Evolutionary conservation across 2,797 vertebrate genomes (phyloP).

Genomic region (Sebastes matsubarae): DNA sequence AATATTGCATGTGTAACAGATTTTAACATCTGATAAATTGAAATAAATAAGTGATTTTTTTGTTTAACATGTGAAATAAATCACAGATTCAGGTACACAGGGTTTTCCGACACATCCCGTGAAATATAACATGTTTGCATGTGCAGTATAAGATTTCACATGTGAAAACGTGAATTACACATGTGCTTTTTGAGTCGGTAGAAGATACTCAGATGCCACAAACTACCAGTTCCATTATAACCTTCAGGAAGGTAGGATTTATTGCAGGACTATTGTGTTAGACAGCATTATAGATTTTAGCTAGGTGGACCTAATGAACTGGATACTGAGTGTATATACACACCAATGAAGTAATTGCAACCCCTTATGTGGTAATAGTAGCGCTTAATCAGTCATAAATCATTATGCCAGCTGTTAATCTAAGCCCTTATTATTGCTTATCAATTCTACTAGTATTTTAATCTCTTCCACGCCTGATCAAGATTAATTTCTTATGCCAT

Average conservation of each 20-base stretch:
- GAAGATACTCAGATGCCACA: neutral
- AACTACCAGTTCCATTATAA: neutral
- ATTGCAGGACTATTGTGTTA: neutral
- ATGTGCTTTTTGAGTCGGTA: neutral
- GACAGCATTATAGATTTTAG: neutral
- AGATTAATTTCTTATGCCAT: neutral
- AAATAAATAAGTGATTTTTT: neutral
- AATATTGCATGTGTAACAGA: neutral
- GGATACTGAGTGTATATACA: neutral
- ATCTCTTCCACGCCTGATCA: neutral
- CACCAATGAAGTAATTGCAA: neutral
- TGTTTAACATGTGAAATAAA: neutral
- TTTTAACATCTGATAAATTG: neutral
- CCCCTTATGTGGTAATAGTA: neutral
- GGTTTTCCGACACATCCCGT: neutral
- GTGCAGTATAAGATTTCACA: neutral
- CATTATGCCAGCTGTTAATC: neutral
- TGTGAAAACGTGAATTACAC: neutral
- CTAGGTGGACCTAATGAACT: neutral
- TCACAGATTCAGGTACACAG: neutral
- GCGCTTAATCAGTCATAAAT: slow-evolving; percentile 9
- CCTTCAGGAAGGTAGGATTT: neutral
- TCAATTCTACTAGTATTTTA: neutral
- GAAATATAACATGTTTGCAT: neutral
- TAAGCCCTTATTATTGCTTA: slow-evolving; percentile 10